Percentiles rank a stretch among this genome's conserved stretches.
phyloP scores from a whole-genome alignment of 2,113 vertebrate genomes.

The Grammomys surdaster region DNA sequence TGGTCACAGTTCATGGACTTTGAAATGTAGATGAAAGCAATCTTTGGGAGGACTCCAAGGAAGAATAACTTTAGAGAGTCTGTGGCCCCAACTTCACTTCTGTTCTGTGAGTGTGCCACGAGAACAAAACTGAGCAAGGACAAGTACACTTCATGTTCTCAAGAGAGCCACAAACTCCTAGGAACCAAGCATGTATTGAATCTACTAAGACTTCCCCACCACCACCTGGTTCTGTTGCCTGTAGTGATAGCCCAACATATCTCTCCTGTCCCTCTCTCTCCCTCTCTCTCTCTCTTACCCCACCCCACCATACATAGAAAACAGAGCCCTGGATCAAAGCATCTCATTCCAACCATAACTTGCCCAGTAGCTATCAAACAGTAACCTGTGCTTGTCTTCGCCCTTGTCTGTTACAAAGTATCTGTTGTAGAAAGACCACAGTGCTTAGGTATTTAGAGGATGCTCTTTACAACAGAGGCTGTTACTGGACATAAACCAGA shows the following conservation, averaged over 20 bases:
- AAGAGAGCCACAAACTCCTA: neutral
- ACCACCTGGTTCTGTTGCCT: neutral
- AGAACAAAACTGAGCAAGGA: neutral
- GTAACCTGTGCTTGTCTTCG: neutral
- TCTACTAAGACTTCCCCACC: neutral
- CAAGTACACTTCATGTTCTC: neutral
- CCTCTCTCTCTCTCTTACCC: too few relatives aligned
- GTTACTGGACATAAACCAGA: neutral
- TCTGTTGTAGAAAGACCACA: neutral
- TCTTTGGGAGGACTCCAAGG: neutral
- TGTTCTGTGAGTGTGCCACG: neutral
- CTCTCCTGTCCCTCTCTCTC: neutral
- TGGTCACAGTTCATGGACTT: neutral
- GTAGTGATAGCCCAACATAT: neutral
- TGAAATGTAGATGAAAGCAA: slow-evolving; percentile 1
- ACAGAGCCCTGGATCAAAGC: neutral
- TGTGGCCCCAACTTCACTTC: neutral
- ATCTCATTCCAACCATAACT: neutral
- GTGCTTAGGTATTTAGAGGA: neutral
- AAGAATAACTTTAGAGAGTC: neutral
- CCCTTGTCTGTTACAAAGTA: neutral
- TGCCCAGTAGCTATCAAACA: neutral
- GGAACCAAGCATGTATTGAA: neutral
- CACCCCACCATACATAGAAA: neutral
- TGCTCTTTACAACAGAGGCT: neutral